phyloP scores from a whole-genome alignment of 2,113 vertebrate genomes.

The Myotis yumanensis region DNA sequence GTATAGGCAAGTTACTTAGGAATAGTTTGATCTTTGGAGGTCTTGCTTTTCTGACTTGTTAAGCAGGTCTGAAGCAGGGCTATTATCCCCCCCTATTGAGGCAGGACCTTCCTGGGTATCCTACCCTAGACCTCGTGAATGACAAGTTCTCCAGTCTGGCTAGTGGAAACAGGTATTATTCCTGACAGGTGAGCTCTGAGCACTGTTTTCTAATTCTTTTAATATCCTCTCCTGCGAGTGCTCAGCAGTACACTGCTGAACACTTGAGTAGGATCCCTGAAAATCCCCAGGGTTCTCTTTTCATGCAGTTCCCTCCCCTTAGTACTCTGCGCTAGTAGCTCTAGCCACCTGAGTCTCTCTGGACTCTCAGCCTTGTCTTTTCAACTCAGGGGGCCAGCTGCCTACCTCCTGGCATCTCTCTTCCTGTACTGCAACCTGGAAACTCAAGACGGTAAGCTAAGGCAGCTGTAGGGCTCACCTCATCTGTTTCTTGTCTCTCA shows the following conservation, averaged over 20 bases:
- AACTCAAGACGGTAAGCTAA: not conserved
- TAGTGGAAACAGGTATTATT: not conserved
- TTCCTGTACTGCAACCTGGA: not conserved
- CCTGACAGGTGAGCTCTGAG: not conserved
- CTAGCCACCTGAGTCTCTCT: not conserved
- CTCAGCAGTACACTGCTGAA: not conserved
- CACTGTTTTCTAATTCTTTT: not conserved
- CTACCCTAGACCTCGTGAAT: not conserved
- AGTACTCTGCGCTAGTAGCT: not conserved
- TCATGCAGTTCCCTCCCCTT: not conserved
- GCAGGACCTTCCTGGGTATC: not conserved
- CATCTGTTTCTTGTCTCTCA: not conserved
- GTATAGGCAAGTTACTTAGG: not conserved
- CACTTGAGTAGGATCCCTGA: too few species aligned
- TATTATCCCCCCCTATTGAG: not conserved
- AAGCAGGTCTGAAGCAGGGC: not conserved
- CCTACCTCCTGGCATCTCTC: not conserved
- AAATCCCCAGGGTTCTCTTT: not conserved
- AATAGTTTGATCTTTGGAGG: not conserved
- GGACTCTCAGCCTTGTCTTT: not conserved
- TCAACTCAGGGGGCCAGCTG: not conserved
- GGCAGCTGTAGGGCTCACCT: not conserved
- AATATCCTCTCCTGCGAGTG: not conserved
- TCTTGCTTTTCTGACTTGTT: not conserved
- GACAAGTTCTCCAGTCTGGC: not conserved